These are phyloP conservation scores for Plotosus lineatus DNA, from an alignment of 2,113 vertebrate species.

Conservation along the genomic window DNA sequence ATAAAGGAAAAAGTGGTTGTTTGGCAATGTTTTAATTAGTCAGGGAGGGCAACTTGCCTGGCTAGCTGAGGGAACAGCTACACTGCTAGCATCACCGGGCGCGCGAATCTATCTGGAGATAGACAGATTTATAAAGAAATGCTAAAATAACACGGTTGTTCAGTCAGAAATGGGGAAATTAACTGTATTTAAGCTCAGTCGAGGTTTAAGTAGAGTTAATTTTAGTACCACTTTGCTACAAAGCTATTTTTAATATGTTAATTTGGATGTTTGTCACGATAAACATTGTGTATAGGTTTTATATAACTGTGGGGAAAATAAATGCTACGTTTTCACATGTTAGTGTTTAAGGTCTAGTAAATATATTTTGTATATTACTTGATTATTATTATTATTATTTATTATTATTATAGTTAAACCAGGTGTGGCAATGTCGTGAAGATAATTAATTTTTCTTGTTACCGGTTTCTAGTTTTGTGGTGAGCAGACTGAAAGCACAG, in stretches of 20 bases:
- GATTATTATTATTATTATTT: background rate
- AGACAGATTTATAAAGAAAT: no score
- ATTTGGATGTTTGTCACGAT: background rate
- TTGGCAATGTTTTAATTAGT: background rate
- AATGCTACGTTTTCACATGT: background rate
- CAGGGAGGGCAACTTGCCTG: background rate
- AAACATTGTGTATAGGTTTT: no score
- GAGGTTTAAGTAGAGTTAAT: background rate
- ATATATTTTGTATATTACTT: no score
- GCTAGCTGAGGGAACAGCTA: background rate
- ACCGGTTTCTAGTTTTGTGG: constrained; percentile 16
- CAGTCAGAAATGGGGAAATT: background rate
- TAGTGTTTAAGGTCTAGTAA: no score
- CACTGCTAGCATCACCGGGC: background rate
- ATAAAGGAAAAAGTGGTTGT: background rate
- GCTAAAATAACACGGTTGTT: background rate
- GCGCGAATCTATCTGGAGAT: no score
- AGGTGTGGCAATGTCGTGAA: background rate
- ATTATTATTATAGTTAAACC: no score
- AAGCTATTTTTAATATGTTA: background rate
- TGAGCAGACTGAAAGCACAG: background rate
- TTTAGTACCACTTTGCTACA: background rate
- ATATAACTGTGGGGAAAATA: background rate
- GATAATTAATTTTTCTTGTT: background rate
- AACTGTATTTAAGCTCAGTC: background rate